Evolutionary conservation across 2,888 invertebrate species (phyloP).

Genomic region (Brenthis ino): DNA sequence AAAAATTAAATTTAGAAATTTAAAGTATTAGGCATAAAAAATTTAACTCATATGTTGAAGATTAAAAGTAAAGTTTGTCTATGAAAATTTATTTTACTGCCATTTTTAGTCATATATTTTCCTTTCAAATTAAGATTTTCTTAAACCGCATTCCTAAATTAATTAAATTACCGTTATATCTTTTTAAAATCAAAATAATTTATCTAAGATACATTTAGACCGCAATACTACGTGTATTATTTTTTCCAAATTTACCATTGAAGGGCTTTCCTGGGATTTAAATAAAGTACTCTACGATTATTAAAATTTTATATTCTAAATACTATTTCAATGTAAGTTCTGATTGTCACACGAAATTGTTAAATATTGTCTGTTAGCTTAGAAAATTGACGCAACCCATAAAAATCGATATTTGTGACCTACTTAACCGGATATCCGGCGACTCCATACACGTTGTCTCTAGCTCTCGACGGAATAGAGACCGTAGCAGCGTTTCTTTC

Average conservation of each 20-base stretch:
- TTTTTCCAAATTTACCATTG: slow-evolving; percentile 16
- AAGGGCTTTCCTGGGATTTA: slow-evolving; percentile 8
- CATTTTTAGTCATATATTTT: slow-evolving; percentile 78
- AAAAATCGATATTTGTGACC: slow-evolving; percentile 48
- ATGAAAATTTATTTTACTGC: slow-evolving; percentile 71
- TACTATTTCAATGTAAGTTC: slow-evolving; percentile 4
- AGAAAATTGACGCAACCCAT: slow-evolving; percentile 29
- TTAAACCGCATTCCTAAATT: slow-evolving; percentile 60
- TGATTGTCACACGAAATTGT: background rate
- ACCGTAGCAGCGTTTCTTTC: slow-evolving; percentile 78
- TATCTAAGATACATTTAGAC: slow-evolving; percentile 43
- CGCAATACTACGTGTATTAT: slow-evolving; percentile 34
- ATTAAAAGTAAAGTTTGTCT: slow-evolving; percentile 53
- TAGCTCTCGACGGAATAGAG: slow-evolving; percentile 75
- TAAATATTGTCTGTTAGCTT: slow-evolving; percentile 2
- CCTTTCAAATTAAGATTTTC: slow-evolving; percentile 70
- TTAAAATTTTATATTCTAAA: background rate
- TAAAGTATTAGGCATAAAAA: background rate
- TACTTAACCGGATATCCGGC: slow-evolving; percentile 74
- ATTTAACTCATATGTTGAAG: background rate
- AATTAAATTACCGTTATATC: slow-evolving; percentile 69
- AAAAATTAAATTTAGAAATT: background rate
- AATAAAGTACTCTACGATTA: slow-evolving; percentile 1
- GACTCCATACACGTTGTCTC: slow-evolving; percentile 78
- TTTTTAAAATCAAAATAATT: slow-evolving; percentile 61